A percentile compares a stretch with the other conserved stretches of the same genome.
These are phyloP conservation scores for Andrena minutula DNA, from an alignment of 2,888 invertebrate genomes.

Conservation along the genomic window DNA sequence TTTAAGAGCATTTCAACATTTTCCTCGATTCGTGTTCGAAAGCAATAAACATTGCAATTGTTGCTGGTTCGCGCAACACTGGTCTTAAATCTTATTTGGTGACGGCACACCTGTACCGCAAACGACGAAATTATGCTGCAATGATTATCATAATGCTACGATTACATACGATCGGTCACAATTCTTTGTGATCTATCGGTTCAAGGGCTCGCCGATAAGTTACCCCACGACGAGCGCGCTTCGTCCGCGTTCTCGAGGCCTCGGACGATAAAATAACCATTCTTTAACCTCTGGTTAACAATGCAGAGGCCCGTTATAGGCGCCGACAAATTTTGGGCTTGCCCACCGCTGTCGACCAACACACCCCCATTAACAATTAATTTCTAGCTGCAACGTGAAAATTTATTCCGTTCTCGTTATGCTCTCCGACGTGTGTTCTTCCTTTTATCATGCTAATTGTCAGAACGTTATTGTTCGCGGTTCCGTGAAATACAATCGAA, in stretches of 20 bases:
- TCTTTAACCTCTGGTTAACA: slow-evolving; percentile 32
- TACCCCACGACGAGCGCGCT: slow-evolving; percentile 2
- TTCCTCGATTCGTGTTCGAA: too few relatives aligned
- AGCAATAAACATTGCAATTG: too few relatives aligned
- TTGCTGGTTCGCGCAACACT: too few relatives aligned
- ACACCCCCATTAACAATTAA: slow-evolving; percentile 38
- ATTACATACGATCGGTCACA: slow-evolving; percentile 24
- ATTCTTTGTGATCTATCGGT: slow-evolving; percentile 38
- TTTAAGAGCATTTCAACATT: too few relatives aligned
- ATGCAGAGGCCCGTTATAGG: slow-evolving; percentile 32
- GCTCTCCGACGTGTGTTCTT: slow-evolving; percentile 59
- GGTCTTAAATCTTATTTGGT: too few relatives aligned
- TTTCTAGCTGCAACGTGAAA: slow-evolving; percentile 34
- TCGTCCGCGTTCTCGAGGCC: background rate
- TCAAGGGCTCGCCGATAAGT: slow-evolving; percentile 37
- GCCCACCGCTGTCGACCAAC: slow-evolving; percentile 3
- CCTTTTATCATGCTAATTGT: slow-evolving; percentile 66
- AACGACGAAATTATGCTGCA: slow-evolving; percentile 16
- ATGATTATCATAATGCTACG: slow-evolving; percentile 32
- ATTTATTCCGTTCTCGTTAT: slow-evolving; percentile 66
- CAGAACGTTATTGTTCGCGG: slow-evolving; percentile 60
- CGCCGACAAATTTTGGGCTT: slow-evolving; percentile 3
- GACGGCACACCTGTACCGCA: too few relatives aligned
- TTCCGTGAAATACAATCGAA: slow-evolving; percentile 54
- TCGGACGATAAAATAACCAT: slow-evolving; percentile 43